Evolutionary conservation across 2,888 invertebrate genomes (phyloP).

Genomic region (Aspidapion aeneum): DNA sequence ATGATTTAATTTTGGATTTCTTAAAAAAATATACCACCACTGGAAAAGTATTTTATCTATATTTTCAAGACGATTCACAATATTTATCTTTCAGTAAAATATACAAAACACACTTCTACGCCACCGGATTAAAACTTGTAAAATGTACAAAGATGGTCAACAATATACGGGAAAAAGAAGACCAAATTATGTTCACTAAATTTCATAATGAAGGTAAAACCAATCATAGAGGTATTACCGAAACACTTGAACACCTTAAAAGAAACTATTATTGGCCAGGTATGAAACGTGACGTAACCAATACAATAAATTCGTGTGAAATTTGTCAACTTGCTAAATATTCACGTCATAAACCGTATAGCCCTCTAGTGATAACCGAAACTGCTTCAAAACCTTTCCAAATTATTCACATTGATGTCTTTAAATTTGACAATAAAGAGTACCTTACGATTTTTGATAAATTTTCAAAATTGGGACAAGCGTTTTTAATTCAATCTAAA

Average conservation of each 20-base stretch:
- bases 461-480: slow-evolving; percentile 9
- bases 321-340: no score
- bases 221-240: no score
- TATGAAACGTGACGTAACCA: no score
- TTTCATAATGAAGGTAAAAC: slow-evolving; percentile 9
- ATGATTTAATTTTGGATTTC: not conserved
- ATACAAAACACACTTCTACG: not conserved
- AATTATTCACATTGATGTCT: slow-evolving; percentile 6
- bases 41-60: not conserved
- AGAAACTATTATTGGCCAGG: slow-evolving; percentile 12
- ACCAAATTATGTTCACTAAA: slow-evolving; percentile 8
- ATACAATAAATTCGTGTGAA: no score
- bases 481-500: not conserved
- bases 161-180: slow-evolving; percentile 1
- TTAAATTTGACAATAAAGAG: not conserved
- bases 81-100: slow-evolving; percentile 2
- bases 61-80: slow-evolving; percentile 4
- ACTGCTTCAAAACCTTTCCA: slow-evolving; percentile 9
- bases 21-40: not conserved
- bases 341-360: no score
- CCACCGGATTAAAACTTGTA: not conserved
- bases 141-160: slow-evolving; percentile 9
- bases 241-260: no score
- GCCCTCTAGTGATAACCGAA: slow-evolving; percentile 12
- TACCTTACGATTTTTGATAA: slow-evolving; percentile 5